A percentile compares a stretch with the other conserved stretches of the same genome.
These are phyloP conservation scores for Cosmopolites sordidus DNA, from an alignment of 2,888 invertebrate species.

Conservation along the genomic window DNA sequence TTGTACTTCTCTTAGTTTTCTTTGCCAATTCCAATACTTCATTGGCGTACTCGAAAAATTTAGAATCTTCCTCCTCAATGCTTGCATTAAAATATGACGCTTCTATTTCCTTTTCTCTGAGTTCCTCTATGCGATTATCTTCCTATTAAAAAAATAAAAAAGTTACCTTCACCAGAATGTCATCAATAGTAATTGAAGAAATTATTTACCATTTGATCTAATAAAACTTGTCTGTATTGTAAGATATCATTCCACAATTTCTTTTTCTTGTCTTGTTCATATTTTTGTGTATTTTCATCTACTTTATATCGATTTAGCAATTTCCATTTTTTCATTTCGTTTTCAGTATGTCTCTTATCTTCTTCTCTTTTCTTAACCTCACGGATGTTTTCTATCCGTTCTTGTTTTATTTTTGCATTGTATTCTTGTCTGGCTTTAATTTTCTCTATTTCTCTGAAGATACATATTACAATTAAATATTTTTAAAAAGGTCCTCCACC, in stretches of 20 bases:
- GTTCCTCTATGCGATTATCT: slow-evolving; percentile 11
- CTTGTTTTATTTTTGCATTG: slow-evolving; percentile 36
- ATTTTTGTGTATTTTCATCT: slow-evolving; percentile 50
- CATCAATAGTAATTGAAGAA: too few species aligned
- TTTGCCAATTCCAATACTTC: slow-evolving; percentile 50
- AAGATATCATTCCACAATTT: slow-evolving; percentile 48
- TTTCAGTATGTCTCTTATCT: slow-evolving; percentile 45
- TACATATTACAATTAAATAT: neutral
- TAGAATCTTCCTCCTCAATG: slow-evolving; percentile 51
- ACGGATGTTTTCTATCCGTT: slow-evolving; percentile 34
- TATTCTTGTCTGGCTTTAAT: slow-evolving; percentile 40
- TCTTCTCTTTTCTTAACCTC: slow-evolving; percentile 42
- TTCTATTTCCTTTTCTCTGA: slow-evolving; percentile 39
- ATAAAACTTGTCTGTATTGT: slow-evolving; percentile 49
- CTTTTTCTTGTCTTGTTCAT: slow-evolving; percentile 45
- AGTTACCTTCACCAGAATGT: neutral
- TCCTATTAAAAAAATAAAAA: slow-evolving; percentile 25
- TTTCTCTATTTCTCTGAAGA: slow-evolving; percentile 47
- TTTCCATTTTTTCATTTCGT: slow-evolving; percentile 53
- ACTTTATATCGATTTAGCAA: slow-evolving; percentile 57
- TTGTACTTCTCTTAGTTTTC: slow-evolving; percentile 45
- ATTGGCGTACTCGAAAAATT: slow-evolving; percentile 53
- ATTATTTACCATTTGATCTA: slow-evolving; percentile 49
- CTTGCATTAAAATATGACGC: slow-evolving; percentile 44
- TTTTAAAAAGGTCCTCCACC: too few species aligned